Evolutionary conservation across 2,797 vertebrate genomes (phyloP), one percentile per base, ranked within the genome.

Genomic region (Nannoperca australis): DNA sequence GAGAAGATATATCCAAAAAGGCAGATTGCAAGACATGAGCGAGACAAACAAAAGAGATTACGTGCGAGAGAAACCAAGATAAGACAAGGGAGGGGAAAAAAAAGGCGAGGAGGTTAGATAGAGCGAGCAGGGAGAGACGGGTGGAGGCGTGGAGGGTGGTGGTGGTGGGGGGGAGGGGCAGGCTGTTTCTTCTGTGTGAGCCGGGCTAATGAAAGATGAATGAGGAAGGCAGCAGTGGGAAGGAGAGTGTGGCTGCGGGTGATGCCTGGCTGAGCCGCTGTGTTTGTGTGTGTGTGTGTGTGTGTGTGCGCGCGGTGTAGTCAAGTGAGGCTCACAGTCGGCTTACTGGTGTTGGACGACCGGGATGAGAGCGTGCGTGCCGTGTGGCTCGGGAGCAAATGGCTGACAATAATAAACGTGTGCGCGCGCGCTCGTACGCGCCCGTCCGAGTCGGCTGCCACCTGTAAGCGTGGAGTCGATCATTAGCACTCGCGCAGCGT

Each of bases 201-300:
- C 79, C 63, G 38, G 83, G 89, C 90, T 93, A 90, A 92, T 94
- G 93, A 94, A 94, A 94, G 93, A 94, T 95, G 92, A 94, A 94
- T 94, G 94, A 94, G 92, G 89, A 91, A 92, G 91, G 85, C 88
- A 85, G 91, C 27, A 86, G 91, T 85, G 92, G 89, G 89, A 89
- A 90, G 87, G 89, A 88, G 91, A 83, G 90, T 74, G 90, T 89
- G 87, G 90, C 91, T 91, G 90, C 87, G 69, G 90, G 91, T 88
- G 67, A 91, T 88, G 93, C 89, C 91, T 92, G 88, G 79, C 84
- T 89, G 87, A 85, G 86, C 81, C 76, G 81, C 84, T 60, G 77
- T 69, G 63, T 70, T 58, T 70, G 74, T 77, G 74, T 62, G 44
- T 53, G 70, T 70, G 74, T 77, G 74, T 59, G 44, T 53, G 70